phyloP scores from a whole-genome alignment of 1,140 invertebrate species.

The Drosophila chauvacae region DNA sequence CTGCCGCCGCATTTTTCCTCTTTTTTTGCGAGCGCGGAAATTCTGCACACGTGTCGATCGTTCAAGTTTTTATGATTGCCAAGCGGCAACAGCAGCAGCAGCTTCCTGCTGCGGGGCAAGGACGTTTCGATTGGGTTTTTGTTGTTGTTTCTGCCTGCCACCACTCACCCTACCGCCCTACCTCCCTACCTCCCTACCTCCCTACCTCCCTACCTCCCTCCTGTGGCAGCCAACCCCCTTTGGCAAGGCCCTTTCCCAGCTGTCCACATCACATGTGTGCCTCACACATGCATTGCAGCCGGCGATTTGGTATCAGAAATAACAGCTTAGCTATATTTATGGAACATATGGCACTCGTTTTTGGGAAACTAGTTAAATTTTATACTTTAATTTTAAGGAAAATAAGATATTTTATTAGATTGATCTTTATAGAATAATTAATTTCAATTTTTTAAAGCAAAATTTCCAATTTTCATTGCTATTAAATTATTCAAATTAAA shows the following conservation, averaged over 20 bases:
- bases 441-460: background rate
- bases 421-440: fast-evolving
- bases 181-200: constrained; percentile 12
- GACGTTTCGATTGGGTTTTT: constrained; percentile 54
- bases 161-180: constrained; percentile 34
- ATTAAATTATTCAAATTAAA: too few species aligned
- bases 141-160: constrained; percentile 54
- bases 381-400: background rate
- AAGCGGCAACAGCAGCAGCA: constrained; percentile 34
- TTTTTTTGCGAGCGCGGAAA: constrained; percentile 51
- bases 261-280: constrained; percentile 59
- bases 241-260: constrained; percentile 41
- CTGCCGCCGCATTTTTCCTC: constrained; percentile 15
- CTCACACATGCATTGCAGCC: constrained; percentile 68
- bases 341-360: constrained; percentile 21
- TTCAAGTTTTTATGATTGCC: constrained; percentile 79
- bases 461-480: background rate
- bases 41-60: constrained; percentile 75
- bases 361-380: too few species aligned
- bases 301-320: constrained; percentile 36
- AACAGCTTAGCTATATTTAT: constrained; percentile 16
- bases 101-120: constrained; percentile 76
- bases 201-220: constrained; percentile 6
- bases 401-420: background rate
- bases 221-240: constrained; percentile 17